phyloP scores from a whole-genome alignment of 2,113 vertebrate genomes.

The Artemisiospiza belli region DNA sequence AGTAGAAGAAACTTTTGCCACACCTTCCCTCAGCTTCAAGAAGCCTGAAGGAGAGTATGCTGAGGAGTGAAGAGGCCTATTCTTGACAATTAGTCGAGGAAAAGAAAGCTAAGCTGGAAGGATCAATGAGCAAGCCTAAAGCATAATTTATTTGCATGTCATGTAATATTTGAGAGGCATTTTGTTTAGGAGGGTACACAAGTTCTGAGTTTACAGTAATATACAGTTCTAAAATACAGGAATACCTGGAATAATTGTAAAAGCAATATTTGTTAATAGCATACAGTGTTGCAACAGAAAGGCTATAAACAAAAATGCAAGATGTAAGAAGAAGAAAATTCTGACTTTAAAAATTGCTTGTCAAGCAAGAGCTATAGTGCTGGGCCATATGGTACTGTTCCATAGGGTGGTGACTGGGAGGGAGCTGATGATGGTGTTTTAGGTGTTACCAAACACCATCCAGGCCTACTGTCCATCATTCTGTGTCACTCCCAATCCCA shows the following conservation, averaged over 20 bases:
- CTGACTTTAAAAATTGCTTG: neutral
- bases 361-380: neutral
- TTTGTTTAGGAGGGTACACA: fast-evolving
- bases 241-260: neutral
- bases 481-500: fast-evolving
- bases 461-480: neutral
- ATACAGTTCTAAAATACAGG: neutral
- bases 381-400: fast-evolving
- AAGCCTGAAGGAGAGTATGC: neutral
- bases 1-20: neutral
- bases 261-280: neutral
- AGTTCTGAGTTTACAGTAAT: neutral
- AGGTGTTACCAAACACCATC: neutral
- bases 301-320: neutral
- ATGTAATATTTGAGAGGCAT: neutral
- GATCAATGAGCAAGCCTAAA: neutral
- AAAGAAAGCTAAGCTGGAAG: neutral
- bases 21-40: neutral
- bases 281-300: neutral
- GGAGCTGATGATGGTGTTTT: neutral
- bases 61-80: neutral
- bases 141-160: neutral
- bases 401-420: neutral
- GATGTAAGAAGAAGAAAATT: neutral
- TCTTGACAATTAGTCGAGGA: neutral